These are phyloP conservation scores for Leucophora obtusa DNA, from an alignment of 2,888 invertebrate species.

Conservation along the genomic window DNA sequence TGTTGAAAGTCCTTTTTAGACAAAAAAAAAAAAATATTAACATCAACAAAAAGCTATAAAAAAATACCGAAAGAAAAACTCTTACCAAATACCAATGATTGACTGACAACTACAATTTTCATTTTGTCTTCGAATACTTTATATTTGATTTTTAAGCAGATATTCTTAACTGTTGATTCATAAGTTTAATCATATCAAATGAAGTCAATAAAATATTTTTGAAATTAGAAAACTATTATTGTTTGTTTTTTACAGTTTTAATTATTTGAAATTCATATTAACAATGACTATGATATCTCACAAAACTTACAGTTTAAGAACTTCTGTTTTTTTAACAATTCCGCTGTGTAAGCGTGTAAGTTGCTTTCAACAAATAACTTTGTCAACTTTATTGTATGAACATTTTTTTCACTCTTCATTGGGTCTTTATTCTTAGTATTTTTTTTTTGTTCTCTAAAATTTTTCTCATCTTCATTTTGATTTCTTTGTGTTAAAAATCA, in stretches of 20 bases:
- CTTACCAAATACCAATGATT: conserved; percentile 46
- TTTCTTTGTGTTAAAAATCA: conserved; percentile 53
- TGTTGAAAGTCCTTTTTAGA: conserved; percentile 8
- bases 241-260: too few species aligned
- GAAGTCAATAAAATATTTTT: too few species aligned
- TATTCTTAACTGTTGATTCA: not conserved
- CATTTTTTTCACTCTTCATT: conserved; percentile 40
- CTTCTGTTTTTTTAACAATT: conserved; percentile 35
- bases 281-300: not conserved
- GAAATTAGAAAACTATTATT: too few species aligned
- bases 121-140: conserved; percentile 26
- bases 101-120: conserved; percentile 48
- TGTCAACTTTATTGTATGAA: conserved; percentile 46
- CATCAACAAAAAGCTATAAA: not conserved
- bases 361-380: conserved; percentile 46
- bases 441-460: not conserved
- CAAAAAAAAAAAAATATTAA: not conserved
- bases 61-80: conserved; percentile 13
- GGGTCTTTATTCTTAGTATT: conserved; percentile 3
- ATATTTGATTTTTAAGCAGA: not conserved
- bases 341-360: conserved; percentile 51
- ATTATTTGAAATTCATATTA: too few species aligned
- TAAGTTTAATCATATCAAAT: too few species aligned
- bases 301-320: not conserved
- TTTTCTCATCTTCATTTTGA: conserved; percentile 22